phyloP scores from a whole-genome alignment of 2,888 invertebrate species.

The Cryptocheilus praepositus region DNA sequence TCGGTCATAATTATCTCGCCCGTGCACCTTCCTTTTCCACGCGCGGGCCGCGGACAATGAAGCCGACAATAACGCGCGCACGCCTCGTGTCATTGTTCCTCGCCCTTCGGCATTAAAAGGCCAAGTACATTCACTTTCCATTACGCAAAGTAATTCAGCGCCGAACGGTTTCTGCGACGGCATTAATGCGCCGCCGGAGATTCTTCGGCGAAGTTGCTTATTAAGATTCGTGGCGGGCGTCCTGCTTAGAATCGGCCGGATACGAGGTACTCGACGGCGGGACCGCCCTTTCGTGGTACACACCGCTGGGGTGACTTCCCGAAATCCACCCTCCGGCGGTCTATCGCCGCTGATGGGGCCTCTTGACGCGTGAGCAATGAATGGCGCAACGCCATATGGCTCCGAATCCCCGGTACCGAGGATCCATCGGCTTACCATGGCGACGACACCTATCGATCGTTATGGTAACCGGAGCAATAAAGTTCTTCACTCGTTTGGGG shows the following conservation, averaged over 20 bases:
- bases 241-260: background rate
- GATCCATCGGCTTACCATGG: constrained; percentile 17
- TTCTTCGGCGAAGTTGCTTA: constrained; percentile 1
- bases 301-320: constrained; percentile 15
- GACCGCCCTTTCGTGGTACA: constrained; percentile 2
- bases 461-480: constrained; percentile 12
- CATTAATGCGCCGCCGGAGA: background rate
- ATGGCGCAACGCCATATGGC: constrained; percentile 52
- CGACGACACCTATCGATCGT: constrained; percentile 13
- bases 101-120: too few relatives aligned
- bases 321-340: constrained; percentile 24
- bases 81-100: too few relatives aligned
- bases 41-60: too few relatives aligned
- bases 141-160: too few relatives aligned
- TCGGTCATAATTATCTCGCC: too few relatives aligned
- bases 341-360: constrained; percentile 32
- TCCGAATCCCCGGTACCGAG: constrained; percentile 28
- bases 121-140: too few relatives aligned
- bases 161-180: too few relatives aligned
- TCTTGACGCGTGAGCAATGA: constrained; percentile 53
- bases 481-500: background rate
- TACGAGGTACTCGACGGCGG: background rate
- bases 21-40: too few relatives aligned
- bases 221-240: background rate
- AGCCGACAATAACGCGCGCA: too few relatives aligned